Conservation (phyloP, 2,113 vertebrate species). For the Turnix velox region DNA sequence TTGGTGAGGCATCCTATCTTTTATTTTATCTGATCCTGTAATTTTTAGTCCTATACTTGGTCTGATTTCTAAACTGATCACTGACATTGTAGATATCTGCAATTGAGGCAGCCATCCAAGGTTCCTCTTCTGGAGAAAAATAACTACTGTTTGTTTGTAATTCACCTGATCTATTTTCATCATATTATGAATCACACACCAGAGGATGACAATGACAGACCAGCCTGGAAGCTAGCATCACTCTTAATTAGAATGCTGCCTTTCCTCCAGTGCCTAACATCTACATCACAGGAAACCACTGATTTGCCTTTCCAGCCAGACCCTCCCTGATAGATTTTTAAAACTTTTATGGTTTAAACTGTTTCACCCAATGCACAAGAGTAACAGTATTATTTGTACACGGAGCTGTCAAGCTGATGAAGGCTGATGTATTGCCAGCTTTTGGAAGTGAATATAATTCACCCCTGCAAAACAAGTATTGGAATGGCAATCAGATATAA, state of each 20-base stretch:
- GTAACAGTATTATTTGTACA: not conserved
- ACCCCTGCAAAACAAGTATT: not conserved
- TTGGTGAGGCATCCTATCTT: not conserved
- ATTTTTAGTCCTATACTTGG: too few relatives aligned
- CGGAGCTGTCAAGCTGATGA: not conserved
- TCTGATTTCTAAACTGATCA: not conserved
- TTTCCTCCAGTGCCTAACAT: not conserved
- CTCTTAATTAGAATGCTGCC: not conserved
- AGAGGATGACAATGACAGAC: not conserved
- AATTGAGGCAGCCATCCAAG: not conserved
- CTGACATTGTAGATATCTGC: not conserved
- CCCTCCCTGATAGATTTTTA: not conserved
- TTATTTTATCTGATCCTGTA: not conserved
- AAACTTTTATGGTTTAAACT: not conserved
- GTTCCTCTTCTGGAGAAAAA: not conserved
- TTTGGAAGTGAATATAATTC: not conserved
- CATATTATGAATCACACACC: not conserved
- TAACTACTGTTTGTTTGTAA: not conserved
- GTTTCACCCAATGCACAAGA: not conserved
- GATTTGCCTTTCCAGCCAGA: not conserved
- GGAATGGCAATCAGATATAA: not conserved
- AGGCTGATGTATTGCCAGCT: not conserved
- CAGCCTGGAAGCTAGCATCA: not conserved
- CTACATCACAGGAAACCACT: not conserved
- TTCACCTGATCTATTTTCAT: not conserved